phyloP scores from a whole-genome alignment of 92 coral and sea anemone genomes.

The Phymanthus crucifer region DNA sequence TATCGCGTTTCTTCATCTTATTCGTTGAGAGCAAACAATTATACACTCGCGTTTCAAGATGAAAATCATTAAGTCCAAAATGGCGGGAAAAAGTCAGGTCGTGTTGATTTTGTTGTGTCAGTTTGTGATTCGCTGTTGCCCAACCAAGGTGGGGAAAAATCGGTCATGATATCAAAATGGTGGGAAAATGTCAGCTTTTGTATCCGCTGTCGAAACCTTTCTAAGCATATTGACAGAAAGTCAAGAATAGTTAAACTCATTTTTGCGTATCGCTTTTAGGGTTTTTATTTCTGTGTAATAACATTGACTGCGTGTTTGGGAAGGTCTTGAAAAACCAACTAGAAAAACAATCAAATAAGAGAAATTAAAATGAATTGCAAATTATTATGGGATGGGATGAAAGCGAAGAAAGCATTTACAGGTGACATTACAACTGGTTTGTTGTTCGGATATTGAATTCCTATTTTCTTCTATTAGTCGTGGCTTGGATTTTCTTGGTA shows the following conservation, averaged over 20 bases:
- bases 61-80: not conserved
- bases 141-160: not conserved
- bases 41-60: not conserved
- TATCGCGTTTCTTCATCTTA: not conserved
- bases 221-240: not conserved
- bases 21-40: not conserved
- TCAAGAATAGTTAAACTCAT: conserved; percentile 6
- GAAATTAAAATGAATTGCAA: no score
- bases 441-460: no score
- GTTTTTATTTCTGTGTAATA: not conserved
- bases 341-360: no score
- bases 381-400: no score
- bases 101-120: not conserved
- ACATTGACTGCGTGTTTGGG: not conserved
- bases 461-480: no score
- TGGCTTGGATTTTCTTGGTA: no score
- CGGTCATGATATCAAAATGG: not conserved
- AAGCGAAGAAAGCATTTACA: no score
- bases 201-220: conserved; percentile 6
- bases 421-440: no score
- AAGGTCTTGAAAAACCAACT: no score
- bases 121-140: not conserved
- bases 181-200: no score
- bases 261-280: conserved; percentile 17
- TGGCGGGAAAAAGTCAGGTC: not conserved